Evolutionary conservation across 2,888 invertebrate genomes (phyloP), one percentile per base, ranked within the genome.

Genomic region (Microdon myrmicae): DNA sequence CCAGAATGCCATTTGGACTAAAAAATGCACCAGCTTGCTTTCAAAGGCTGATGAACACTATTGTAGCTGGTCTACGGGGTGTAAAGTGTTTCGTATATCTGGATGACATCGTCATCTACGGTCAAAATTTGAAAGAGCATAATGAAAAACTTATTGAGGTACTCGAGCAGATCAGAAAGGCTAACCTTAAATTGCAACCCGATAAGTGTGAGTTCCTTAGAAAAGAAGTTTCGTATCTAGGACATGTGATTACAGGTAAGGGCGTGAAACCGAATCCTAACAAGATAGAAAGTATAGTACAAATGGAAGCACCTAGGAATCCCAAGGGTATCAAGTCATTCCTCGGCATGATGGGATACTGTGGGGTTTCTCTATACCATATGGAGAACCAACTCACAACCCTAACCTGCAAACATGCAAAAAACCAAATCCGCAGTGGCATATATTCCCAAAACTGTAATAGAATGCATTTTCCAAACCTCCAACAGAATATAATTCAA

Each of bases 11-110:
- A 4, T 67, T 69, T 39, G 67, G 66, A 0, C 23, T 68, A 9
- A 68, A 69, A 44, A 67, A 67, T 31, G 68, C 67, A 5, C 59
- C 69, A 28, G 59, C 68, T 3, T 69, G 68, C 1, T 69, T 71
- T 19, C 67, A 68, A 44, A 26, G 67, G n/a, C 16, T 60, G n/a
- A 68, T 38, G 38, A 38, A 38, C 9, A 10, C 13, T 12, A 26
- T 38, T 1, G n/a, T 38, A 7, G n/a, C 23, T 3, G 23, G 16
- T 3, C 26, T 5, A n/a, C 22, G 12, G 4, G 16, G 25, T 8
- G 8, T 13, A 3, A 29, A 13, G 8, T 29, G 29, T 12, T 3
- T 29, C 2, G 29, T 13, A 12, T 29, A 29, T 12, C 3, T 29
- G 4, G 13, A 29, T 8, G 29, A 29, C 8, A 13, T 29, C 4